Percentiles rank a stretch among this genome's conserved stretches.
Evolutionary conservation across 2,888 invertebrate species (phyloP).

Genomic region (Xestia c-nigrum): DNA sequence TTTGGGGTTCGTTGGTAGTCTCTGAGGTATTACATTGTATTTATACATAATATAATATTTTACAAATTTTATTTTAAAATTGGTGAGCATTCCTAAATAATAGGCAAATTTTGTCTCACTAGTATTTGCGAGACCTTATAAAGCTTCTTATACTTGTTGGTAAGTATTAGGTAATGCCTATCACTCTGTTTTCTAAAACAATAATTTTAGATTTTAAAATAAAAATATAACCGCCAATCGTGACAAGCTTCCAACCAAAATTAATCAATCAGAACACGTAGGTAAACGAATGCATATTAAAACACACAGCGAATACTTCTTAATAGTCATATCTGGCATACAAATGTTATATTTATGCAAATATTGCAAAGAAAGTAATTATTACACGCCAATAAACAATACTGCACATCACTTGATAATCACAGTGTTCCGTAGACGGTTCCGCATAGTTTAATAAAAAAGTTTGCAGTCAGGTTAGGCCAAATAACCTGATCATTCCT

Average conservation of each 20-base stretch:
- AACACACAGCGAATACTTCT: slow-evolving; percentile 15
- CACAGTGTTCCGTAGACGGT: slow-evolving; percentile 12
- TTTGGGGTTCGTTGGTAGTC: neutral
- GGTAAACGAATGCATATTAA: slow-evolving; percentile 8
- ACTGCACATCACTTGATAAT: slow-evolving; percentile 41
- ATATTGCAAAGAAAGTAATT: slow-evolving; percentile 45
- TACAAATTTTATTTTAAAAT: neutral
- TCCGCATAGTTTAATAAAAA: slow-evolving; percentile 34
- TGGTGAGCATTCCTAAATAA: neutral
- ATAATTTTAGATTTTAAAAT: neutral
- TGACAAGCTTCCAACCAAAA: slow-evolving; percentile 1
- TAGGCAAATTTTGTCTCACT: neutral
- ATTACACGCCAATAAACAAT: slow-evolving; percentile 40
- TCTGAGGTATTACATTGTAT: neutral
- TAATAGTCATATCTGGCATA: slow-evolving; percentile 29
- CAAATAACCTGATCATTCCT: slow-evolving; percentile 68
- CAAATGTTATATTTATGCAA: slow-evolving; percentile 37
- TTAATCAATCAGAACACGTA: slow-evolving; percentile 31
- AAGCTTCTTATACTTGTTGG: neutral
- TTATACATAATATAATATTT: neutral
- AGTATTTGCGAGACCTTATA: neutral
- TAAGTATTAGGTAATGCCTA: too few relatives aligned
- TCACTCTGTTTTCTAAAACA: neutral
- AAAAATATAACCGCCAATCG: neutral
- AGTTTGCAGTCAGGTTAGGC: slow-evolving; percentile 10